These are phyloP conservation scores for Porites evermanni DNA, from an alignment of 92 coral and sea anemone genomes.

Conservation along the genomic window DNA sequence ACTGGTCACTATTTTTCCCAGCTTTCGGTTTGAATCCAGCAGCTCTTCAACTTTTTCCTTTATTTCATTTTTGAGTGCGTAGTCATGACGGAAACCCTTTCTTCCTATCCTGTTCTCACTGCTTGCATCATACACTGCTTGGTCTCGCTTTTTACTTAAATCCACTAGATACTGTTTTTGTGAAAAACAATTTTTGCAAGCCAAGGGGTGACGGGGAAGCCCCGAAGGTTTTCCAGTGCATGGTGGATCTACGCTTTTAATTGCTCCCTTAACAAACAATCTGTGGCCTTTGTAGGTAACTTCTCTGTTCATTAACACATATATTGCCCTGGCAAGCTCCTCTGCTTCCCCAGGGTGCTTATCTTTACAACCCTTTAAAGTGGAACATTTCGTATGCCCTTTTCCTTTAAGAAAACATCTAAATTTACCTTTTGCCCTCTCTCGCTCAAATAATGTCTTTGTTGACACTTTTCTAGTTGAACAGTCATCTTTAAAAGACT, in stretches of 20 bases:
- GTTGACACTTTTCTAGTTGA: not conserved
- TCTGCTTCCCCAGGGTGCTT: slow-evolving; percentile 18
- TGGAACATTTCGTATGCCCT: not conserved
- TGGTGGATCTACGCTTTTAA: slow-evolving; percentile 36
- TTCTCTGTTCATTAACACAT: slow-evolving; percentile 1
- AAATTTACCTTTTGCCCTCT: slow-evolving; percentile 14
- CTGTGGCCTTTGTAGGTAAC: slow-evolving; percentile 6
- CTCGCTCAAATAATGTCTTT: slow-evolving; percentile 5
- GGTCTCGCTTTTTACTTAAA: slow-evolving; percentile 7
- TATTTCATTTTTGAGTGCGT: not conserved
- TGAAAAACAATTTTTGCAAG: slow-evolving; percentile 7
- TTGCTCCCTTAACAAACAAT: slow-evolving; percentile 20
- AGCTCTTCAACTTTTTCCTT: slow-evolving; percentile 8
- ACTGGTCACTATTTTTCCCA: not conserved
- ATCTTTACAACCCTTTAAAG: not conserved
- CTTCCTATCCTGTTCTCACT: slow-evolving; percentile 8
- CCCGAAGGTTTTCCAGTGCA: slow-evolving; percentile 31
- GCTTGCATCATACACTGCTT: not conserved
- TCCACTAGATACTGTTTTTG: slow-evolving; percentile 13
- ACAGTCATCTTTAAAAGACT: slow-evolving; percentile 9
- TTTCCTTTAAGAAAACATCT: not conserved
- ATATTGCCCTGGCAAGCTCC: not conserved
- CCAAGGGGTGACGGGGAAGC: not conserved
- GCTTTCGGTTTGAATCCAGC: not conserved
- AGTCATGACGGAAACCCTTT: not conserved